These are phyloP conservation scores for Nothobranchius furzeri DNA, from an alignment of 2,113 vertebrate genomes.

Conservation along the genomic window DNA sequence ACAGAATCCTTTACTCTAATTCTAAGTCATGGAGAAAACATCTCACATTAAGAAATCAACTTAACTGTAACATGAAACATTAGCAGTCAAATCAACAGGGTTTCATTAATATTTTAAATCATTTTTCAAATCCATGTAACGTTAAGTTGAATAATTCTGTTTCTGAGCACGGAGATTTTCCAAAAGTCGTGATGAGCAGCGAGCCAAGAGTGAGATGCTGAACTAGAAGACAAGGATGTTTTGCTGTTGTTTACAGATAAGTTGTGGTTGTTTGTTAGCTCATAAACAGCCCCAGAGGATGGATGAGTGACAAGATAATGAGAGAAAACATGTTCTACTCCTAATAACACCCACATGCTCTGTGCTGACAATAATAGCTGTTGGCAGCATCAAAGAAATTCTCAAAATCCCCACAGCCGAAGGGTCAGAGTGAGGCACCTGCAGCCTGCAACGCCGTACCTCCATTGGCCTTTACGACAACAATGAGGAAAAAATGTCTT, in stretches of 20 bases:
- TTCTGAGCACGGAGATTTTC: constrained; percentile 13
- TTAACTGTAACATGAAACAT: background rate
- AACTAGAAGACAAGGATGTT: constrained; percentile 28
- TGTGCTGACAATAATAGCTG: constrained; percentile 1
- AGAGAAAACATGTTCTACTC: constrained; percentile 34
- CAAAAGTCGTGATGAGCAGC: constrained; percentile 8
- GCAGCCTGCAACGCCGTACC: background rate
- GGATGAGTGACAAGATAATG: constrained; percentile 55
- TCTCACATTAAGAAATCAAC: background rate
- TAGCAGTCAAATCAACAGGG: background rate
- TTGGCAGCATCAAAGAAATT: constrained; percentile 34
- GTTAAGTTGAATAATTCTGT: constrained; percentile 1
- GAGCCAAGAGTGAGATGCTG: constrained; percentile 25
- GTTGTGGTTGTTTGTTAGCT: constrained; percentile 27
- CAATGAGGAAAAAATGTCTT: background rate
- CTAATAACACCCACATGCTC: constrained; percentile 32
- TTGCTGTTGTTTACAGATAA: constrained; percentile 46
- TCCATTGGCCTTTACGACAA: constrained; percentile 3
- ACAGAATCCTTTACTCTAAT: too few relatives aligned
- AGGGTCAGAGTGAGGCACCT: constrained; percentile 38
- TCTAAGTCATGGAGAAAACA: background rate
- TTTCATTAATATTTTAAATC: background rate
- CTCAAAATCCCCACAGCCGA: constrained; percentile 14
- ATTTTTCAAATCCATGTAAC: background rate
- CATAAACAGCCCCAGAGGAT: constrained; percentile 50